These are phyloP conservation scores for Meta bourneti DNA, from an alignment of 2,888 invertebrate species.

Conservation along the genomic window DNA sequence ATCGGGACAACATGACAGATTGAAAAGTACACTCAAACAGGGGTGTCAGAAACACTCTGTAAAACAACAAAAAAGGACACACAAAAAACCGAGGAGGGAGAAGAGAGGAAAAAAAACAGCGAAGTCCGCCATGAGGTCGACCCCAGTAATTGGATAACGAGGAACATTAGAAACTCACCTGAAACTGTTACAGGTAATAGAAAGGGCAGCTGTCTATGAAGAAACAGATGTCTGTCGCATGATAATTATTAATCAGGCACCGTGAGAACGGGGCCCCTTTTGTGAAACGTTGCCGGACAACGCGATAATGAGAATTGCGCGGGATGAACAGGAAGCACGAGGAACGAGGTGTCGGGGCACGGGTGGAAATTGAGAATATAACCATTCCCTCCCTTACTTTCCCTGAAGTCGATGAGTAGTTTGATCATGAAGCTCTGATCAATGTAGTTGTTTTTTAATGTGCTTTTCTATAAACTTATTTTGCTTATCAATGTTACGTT, in stretches of 20 bases:
- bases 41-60: conserved; percentile 16
- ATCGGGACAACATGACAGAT: conserved; percentile 43
- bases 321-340: conserved; percentile 56
- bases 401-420: too few relatives aligned
- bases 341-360: background rate
- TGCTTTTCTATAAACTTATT: too few relatives aligned
- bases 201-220: conserved; percentile 75
- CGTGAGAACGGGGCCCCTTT: conserved; percentile 73
- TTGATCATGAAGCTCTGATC: background rate
- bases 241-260: conserved; percentile 75
- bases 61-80: background rate
- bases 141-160: conserved; percentile 75
- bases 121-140: conserved; percentile 48
- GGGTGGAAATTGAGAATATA: conserved; percentile 11
- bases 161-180: conserved; percentile 71
- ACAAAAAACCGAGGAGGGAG: conserved; percentile 1
- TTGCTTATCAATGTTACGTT: too few relatives aligned
- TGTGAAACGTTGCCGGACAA: conserved; percentile 55
- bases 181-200: conserved; percentile 75
- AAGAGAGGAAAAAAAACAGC: conserved; percentile 3
- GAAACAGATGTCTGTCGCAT: conserved; percentile 76
- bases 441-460: too few relatives aligned
- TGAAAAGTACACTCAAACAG: conserved; percentile 42
- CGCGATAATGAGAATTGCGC: conserved; percentile 70
- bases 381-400: too few relatives aligned